Base-by-base conservation (phyloP, 2,113 vertebrate species). In the Thalassarche chlororhynchos region DNA sequence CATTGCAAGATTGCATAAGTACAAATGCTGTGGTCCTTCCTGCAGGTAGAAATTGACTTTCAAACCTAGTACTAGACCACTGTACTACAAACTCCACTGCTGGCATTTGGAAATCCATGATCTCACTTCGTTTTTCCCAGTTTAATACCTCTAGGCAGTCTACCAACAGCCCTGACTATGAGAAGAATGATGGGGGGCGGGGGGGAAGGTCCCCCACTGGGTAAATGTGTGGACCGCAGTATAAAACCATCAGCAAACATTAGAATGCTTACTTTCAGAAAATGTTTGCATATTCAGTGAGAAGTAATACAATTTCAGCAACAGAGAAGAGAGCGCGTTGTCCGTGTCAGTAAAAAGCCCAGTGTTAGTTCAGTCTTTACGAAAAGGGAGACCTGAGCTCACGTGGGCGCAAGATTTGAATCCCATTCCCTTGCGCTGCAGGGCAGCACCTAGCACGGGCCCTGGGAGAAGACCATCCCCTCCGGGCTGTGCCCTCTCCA, bases 361-460 rank as follows among this genome's bases (percentile, higher is more conserved):
- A 16, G 8, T 21, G 24, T 40, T 34, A 2, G 1, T 44, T 68
- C 32, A 74, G 42, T 64, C 26, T 76, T 40, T 40, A 62, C 0
- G 6, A 64, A 60, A 85, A 17, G 21, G 46, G 46, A 83, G 26
- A 69, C 38, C 28, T 69, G 55, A 51, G 32, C 54, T 86, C 76
- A n/a, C 0, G 3, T 32, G 38, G 21, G 34, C 5, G 1, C 9
- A 19, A 34, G 46, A 66, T 34, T 82, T 14, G 2, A 77, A 61
- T 42, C 52, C 38, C 1, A 0, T 25, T 58, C 26, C 65, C 46
- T 77, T 3, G 0, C 1, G 2, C 4, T 1, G 1, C 44, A 60
- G 40, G 23, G 31, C 26, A 85, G 46, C 29, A 70, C 28, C n/a
- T 51, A 24, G 17, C 10, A 15, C 4, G 5, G n/a, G 9, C 40